Conservation (phyloP, 2,113 vertebrate genomes). For the Panthera leo region DNA sequence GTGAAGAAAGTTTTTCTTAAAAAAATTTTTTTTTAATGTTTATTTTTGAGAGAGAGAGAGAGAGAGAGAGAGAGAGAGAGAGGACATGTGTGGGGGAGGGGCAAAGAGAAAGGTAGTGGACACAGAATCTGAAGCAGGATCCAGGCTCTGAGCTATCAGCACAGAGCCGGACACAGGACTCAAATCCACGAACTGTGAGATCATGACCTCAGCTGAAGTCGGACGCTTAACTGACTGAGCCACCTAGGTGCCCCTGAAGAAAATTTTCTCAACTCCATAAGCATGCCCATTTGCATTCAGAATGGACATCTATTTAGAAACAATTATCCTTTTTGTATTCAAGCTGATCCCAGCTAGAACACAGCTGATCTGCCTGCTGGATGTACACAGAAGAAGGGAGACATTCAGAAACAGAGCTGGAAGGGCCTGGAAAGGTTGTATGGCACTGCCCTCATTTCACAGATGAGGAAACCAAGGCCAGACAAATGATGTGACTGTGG, state of each 20-base stretch:
- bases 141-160: too few species aligned
- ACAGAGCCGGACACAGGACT: too few species aligned
- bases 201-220: too few species aligned
- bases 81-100: too few species aligned
- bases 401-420: not conserved
- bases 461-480: not conserved
- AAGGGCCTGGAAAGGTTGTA: not conserved
- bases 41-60: too few species aligned
- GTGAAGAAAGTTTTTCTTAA: not conserved
- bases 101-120: too few species aligned
- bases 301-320: conserved; percentile 32
- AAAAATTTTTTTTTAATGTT: too few species aligned
- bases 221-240: too few species aligned
- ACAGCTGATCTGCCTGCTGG: not conserved
- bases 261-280: not conserved
- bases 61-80: too few species aligned
- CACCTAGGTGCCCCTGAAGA: not conserved
- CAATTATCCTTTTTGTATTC: not conserved
- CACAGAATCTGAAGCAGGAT: too few species aligned
- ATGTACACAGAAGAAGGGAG: not conserved
- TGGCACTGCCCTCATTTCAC: not conserved
- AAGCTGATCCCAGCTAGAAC: not conserved
- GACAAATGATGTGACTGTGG: not conserved
- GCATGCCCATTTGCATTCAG: conserved; percentile 21
- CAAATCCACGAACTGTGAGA: too few species aligned